A percentile compares a stretch with the other conserved stretches of the same genome.
Evolutionary conservation across 53 echinoderm and acorn worm genomes (phyloP).

Genomic region (Holothuria scabra): DNA sequence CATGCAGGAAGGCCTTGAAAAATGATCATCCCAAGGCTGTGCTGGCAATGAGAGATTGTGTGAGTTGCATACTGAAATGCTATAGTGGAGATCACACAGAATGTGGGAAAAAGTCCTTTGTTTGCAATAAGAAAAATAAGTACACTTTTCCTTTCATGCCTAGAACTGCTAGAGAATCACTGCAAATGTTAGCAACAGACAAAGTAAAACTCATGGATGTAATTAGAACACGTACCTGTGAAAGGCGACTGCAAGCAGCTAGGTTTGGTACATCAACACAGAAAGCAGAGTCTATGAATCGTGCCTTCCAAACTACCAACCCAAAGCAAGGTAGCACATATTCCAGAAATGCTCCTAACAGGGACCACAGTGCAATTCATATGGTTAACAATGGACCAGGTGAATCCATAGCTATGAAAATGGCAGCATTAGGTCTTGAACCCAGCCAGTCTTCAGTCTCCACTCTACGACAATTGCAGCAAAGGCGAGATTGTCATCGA

Average conservation of each 20-base stretch:
- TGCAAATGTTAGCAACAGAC: background rate
- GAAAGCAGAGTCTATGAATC: conserved; percentile 38
- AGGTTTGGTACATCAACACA: conserved; percentile 23
- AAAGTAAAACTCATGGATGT: background rate
- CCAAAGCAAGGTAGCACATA: conserved; percentile 21
- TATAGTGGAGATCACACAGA: conserved; percentile 13
- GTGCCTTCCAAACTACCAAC: conserved; percentile 23
- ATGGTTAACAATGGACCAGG: too few species aligned
- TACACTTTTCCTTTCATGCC: conserved; percentile 2
- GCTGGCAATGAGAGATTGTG: background rate
- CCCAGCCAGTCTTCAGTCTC: background rate
- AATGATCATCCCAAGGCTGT: background rate
- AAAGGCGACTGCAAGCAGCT: background rate
- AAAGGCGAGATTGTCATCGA: background rate
- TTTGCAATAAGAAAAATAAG: conserved; percentile 5
- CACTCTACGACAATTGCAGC: background rate
- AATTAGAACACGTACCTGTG: background rate
- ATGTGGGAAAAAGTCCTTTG: conserved; percentile 17
- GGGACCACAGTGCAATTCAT: conserved; percentile 41
- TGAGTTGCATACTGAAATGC: conserved; percentile 11
- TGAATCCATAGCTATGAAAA: background rate
- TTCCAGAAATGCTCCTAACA: background rate
- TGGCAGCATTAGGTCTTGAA: background rate
- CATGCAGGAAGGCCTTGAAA: conserved; percentile 1
- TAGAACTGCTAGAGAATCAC: background rate